Base-by-base conservation (phyloP, 1,140 invertebrate species). In the Mycetomoellerius zeteki region DNA sequence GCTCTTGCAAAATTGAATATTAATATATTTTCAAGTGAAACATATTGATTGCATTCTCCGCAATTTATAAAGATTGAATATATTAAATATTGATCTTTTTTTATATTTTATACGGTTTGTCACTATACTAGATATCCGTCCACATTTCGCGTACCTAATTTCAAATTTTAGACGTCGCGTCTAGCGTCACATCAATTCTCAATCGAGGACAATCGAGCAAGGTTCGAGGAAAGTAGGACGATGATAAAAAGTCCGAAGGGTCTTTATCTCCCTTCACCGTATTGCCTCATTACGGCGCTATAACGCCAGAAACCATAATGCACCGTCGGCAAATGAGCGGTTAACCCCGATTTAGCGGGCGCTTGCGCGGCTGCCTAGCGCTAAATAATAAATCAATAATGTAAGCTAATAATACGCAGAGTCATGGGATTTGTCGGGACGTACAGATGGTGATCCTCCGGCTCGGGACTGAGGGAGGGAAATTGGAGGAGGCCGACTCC, bases 361-460 rank as follows among this genome's bases (percentile, higher is more conserved):
- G 91, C 89, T 84, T 89, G 90, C 90, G 90, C 91, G 56, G 12
- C 71, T 73, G 86, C 90, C 88, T 67, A 86, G 65, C 85, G 86
- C 89, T 93, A 93, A 93, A 93, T 92, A 92, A 93, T 93, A 92
- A 93, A 93, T 93, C 92, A 93, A 93, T 93, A 93, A 93, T 85
- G 82, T 88, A 72, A 75, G 88, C 90, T 93, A 92, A 92, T 92
- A 93, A 92, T 88, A 90, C 89, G 84, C 86, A 73, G 88, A 90
- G 77, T 89, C 85, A 77, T 82, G 72, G 86, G 58, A 86, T 88
- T 86, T 88, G 85, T 71, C 86, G 73, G 81, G 50, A 88, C 72
- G 62, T 86, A 47, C 86, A 71, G 81, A 86, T 80, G 86, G 80
- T 60, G 81, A 88, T 86, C 82, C 81, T 81, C 76, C 21, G 64